These are phyloP conservation scores for Ctenicera cuprea DNA, from an alignment of 2,888 invertebrate genomes.

Conservation along the genomic window DNA sequence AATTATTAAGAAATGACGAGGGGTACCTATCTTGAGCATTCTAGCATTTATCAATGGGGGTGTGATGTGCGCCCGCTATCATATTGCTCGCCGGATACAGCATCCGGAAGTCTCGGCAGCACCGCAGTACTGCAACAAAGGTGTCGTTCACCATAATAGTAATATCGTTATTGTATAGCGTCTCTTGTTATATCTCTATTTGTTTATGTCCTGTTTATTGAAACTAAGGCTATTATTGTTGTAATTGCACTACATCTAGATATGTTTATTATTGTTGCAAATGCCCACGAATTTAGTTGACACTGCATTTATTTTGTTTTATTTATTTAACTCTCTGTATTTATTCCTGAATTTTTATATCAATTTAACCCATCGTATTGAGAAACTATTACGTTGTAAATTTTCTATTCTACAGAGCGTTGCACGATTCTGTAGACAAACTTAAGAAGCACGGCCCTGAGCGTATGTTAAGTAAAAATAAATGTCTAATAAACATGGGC, in stretches of 20 bases:
- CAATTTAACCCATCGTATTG: too few relatives aligned
- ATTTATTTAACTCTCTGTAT: too few relatives aligned
- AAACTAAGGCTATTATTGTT: slow-evolving; percentile 44
- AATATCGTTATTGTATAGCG: slow-evolving; percentile 59
- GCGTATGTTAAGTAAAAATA: too few relatives aligned
- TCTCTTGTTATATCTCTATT: slow-evolving; percentile 52
- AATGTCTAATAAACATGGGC: too few relatives aligned
- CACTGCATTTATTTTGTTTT: not conserved
- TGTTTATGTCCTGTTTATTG: slow-evolving; percentile 54
- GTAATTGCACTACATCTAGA: slow-evolving; percentile 29
- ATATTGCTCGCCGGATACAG: slow-evolving; percentile 59
- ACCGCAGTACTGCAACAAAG: slow-evolving; percentile 59
- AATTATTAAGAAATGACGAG: slow-evolving; percentile 34
- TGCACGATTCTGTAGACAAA: too few relatives aligned
- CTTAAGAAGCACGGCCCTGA: too few relatives aligned
- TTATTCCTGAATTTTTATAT: too few relatives aligned
- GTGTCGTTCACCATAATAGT: slow-evolving; percentile 60
- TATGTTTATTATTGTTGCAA: slow-evolving; percentile 5
- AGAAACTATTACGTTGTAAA: too few relatives aligned
- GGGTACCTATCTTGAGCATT: slow-evolving; percentile 16
- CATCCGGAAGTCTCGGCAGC: slow-evolving; percentile 58
- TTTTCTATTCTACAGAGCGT: too few relatives aligned
- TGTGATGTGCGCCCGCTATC: slow-evolving; percentile 49
- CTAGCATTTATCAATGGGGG: slow-evolving; percentile 34
- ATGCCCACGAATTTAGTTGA: not conserved